Base-by-base conservation (phyloP, 1,140 invertebrate genomes). In the Bombus breviceps region DNA sequence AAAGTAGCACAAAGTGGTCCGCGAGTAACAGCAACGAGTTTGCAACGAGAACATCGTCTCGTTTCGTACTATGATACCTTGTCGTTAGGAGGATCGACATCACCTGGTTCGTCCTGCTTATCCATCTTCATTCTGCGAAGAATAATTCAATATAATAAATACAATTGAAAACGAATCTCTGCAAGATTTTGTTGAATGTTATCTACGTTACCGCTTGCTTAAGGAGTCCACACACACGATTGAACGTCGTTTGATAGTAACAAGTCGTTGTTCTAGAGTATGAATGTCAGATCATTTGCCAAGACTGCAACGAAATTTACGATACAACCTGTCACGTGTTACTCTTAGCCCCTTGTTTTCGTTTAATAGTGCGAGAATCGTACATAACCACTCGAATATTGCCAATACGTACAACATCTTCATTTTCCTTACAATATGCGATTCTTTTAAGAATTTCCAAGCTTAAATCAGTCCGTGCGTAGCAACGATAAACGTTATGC, bases 241-340 rank as follows among this genome's bases (percentile, higher is more conserved):
- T 18, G 0, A 41, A 39, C 13, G 41, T 72, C 39, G 39, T n/a
- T 72, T n/a, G 10, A 72, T 39, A 34, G 18, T 15, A 39, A 53
- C 37, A 53, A 53, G 47, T 53, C 47, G 28, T 41, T 41, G 62
- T 83, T 64, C 59, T 32, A 25, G 12, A 53, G 39, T 32, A 47
- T 39, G 72, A 74, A 57, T 28, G 12, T 22, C 34, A n/a, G 6
- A 81, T 25, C 25, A 37, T 53, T 47, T 66, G 82, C 82, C 75
- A 77, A 76, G 74, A 83, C 43, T 69, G 41, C 74, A 34, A 34
- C 39, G n/a, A 81, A 57, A 75, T 72, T 86, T 86, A 74, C 53
- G 78, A 81, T 59, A 41, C 68, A 41, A 47, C 34, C 64, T 62
- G 39, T 72, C 39, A 41, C 43, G 22, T 32, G 47, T 59, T 59